Base-by-base conservation (phyloP, 2,797 vertebrate species). In the Labeo calbasu region DNA sequence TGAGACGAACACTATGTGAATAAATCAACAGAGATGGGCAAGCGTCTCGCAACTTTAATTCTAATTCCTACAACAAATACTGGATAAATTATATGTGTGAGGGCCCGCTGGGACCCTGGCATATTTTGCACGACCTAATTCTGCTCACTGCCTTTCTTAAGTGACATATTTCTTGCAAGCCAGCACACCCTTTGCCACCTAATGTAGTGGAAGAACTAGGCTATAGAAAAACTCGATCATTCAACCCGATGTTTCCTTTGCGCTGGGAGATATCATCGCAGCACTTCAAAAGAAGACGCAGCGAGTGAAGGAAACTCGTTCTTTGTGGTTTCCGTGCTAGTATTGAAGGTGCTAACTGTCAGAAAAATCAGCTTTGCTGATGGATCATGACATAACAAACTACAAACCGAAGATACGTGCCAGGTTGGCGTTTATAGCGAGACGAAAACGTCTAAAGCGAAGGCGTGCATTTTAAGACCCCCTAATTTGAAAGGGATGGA, bases 21-120 rank as follows among this genome's bases (percentile, higher is more conserved):
- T 91, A 94, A 93, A 93, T 92, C 93, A 84, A 92, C 68, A 92
- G 90, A 93, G 93, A 94, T 93, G 92, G 92, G 91, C 92, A 94
- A 93, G 94, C 93, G 93, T 92, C 91, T 93, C 85, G 82, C 89
- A 90, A 92, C 91, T 94, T 93, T 93, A 94, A 92, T 92, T 90
- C 88, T 92, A 92, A 92, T 77, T 85, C 40, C 53, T 78, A 94
- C 91, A 93, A 92, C 92, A 94, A 94, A 95, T 94, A 94, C 92
- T 92, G 91, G 88, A 93, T 94, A 93, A 93, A 94, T 94, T 89
- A 92, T 86, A 88, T 86, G 9, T 87, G 43, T 25, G 61, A 23
- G 76, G 83, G 59, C 84, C 86, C 89, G 86, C 81, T 17, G 90
- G 82, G 94, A 88, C 78, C 71, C 70, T 78, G 90, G 90, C 90